Evolutionary conservation across 2,797 vertebrate species (phyloP).

Genomic region (Adrianichthys oophorus): DNA sequence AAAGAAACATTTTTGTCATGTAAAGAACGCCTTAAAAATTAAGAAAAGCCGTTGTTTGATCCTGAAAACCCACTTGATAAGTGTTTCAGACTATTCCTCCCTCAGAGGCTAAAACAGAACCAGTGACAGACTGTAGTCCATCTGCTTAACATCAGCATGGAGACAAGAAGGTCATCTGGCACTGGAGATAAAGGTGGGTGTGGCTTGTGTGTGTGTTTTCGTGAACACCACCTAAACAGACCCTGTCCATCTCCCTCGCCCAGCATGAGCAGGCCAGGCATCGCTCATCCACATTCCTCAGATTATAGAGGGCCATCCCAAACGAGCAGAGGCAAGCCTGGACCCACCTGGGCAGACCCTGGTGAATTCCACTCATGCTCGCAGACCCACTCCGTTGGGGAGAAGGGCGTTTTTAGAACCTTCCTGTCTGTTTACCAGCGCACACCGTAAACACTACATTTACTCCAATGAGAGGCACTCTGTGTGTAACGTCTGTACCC

Average conservation of each 20-base stretch:
- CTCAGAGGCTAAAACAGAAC: conserved; percentile 21
- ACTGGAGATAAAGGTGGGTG: conserved; percentile 64
- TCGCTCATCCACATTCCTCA: conserved; percentile 71
- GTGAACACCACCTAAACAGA: conserved; percentile 49
- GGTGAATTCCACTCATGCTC: conserved; percentile 71
- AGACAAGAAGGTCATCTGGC: conserved; percentile 63
- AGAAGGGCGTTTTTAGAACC: conserved; percentile 14
- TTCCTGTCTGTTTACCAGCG: background rate
- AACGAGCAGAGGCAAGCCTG: conserved; percentile 70
- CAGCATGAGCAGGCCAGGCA: conserved; percentile 66
- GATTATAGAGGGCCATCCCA: conserved; percentile 68
- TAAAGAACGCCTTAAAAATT: background rate
- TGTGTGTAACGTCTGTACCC: conserved; percentile 41
- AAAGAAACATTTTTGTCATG: too few relatives aligned
- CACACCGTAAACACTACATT: background rate
- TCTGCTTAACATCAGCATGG: conserved; percentile 52
- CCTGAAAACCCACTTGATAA: background rate
- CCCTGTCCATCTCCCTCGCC: conserved; percentile 66
- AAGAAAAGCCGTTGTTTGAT: background rate
- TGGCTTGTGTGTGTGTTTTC: conserved; percentile 37
- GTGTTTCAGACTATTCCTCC: conserved; percentile 1
- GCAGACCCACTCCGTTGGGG: conserved; percentile 41
- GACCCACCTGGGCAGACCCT: conserved; percentile 73
- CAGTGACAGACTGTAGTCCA: conserved; percentile 20
- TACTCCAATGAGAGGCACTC: conserved; percentile 12